Conservation (phyloP, 2,888 invertebrate species). For the Poecilobothrus nobilitatus region DNA sequence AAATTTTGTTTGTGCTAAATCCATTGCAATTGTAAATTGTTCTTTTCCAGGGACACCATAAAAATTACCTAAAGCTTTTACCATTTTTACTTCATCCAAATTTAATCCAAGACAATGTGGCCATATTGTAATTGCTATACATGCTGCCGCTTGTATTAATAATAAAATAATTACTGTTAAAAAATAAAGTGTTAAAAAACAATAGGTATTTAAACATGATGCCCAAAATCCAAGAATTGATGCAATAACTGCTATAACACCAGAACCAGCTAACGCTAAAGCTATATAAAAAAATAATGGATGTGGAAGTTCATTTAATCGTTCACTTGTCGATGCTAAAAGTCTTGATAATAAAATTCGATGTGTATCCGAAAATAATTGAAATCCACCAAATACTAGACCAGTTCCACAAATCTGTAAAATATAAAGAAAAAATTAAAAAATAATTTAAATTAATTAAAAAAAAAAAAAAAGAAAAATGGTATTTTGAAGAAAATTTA, state of each 20-base stretch:
- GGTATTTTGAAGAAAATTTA: neutral
- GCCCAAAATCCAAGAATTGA: slow-evolving; percentile 76
- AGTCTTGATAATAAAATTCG: slow-evolving; percentile 64
- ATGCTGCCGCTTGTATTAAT: slow-evolving; percentile 61
- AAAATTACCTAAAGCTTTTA: slow-evolving; percentile 62
- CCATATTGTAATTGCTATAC: slow-evolving; percentile 64
- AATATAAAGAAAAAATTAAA: slow-evolving; percentile 29
- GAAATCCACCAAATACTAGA: slow-evolving; percentile 62
- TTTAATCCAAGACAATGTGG: slow-evolving; percentile 68
- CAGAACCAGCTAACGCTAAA: slow-evolving; percentile 59
- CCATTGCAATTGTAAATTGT: slow-evolving; percentile 68
- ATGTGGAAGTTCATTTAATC: slow-evolving; percentile 52
- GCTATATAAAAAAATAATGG: slow-evolving; percentile 71
- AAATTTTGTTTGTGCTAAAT: slow-evolving; percentile 64
- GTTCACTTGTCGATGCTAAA: slow-evolving; percentile 51
- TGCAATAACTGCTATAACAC: slow-evolving; percentile 58
- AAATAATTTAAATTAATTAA: neutral
- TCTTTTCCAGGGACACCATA: slow-evolving; percentile 67
- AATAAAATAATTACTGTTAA: slow-evolving; percentile 58
- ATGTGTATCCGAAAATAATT: slow-evolving; percentile 62
- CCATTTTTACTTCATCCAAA: slow-evolving; percentile 57
- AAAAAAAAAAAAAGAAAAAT: neutral
- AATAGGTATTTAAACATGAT: slow-evolving; percentile 64
- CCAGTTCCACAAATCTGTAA: slow-evolving; percentile 64
- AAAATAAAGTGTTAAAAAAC: slow-evolving; percentile 65